Evolutionary conservation across 2,888 invertebrate genomes (phyloP), one percentile per base, ranked within the genome.

Genomic region (Proisotoma minuta): DNA sequence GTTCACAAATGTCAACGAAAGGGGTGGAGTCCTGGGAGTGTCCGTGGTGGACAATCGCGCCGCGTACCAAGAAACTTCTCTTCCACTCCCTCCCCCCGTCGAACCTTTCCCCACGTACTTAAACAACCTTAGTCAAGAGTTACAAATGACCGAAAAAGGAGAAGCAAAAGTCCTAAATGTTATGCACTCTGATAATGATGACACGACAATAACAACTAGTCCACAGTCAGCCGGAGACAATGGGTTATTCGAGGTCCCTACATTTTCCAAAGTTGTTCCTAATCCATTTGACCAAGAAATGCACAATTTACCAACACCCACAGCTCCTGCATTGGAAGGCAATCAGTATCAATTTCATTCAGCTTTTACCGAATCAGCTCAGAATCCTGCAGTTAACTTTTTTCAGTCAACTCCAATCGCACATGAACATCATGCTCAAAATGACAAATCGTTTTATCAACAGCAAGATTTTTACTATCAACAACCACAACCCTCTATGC

Each of bases 381-480:
- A 56, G 18, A 39, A 43, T 24, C 43, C 43, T 47, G 43, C 56
- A 29, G 43, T 43, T 3, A 56, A 56, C 40, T 56, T 43, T 26
- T 40, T 56, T 26, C 56, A 56, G 27, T 39, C 56, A 2, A 20
- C 27, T 23, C 56, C 56, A 2, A 23, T 39, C 12, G 34, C 56
- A 3, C 56, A 43, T 10, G 43, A 56, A 15, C 27, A 56, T 47
- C 56, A 56, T 10, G 26, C 23, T 56, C 39, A 20, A 49, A 4
- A 15, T n/a, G 18, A 8, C 20, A 52, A 26, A 3, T 52, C 24
- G 15, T 20, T 20, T 5, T 24, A 52, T n/a, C 24, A 52, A 29
- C 28, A 15, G 26, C 56, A 56, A n/a, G 40, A 56, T 8, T 56
- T 56, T 39, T 43, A 34, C 18, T 56, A 56, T 24, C 40, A 34